Conservation (phyloP, 2,113 vertebrate species). For the Conger conger region DNA sequence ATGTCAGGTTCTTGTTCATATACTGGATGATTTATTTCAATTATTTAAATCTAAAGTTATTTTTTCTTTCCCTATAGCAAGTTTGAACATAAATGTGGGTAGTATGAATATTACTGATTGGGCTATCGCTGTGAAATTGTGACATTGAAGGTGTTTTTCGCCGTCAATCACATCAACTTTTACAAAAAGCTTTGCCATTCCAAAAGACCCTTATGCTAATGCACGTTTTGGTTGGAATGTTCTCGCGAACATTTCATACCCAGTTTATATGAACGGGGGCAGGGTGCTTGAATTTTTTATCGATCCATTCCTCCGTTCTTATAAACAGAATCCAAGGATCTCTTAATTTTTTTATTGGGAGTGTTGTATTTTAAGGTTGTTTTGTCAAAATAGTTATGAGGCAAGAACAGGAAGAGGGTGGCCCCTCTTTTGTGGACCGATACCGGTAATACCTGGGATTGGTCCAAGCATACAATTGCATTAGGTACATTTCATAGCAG, state of each 20-base stretch:
- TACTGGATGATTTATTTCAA: background rate
- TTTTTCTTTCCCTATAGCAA: background rate
- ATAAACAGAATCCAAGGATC: background rate
- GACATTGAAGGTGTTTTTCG: background rate
- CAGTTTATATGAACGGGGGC: background rate
- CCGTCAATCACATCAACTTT: background rate
- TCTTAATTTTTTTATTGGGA: background rate
- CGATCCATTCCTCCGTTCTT: background rate
- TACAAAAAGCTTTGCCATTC: background rate
- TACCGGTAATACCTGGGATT: background rate
- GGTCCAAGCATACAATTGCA: background rate
- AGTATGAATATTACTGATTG: background rate
- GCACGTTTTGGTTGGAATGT: background rate
- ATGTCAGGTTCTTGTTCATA: background rate
- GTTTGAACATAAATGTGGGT: background rate
- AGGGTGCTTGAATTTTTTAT: background rate
- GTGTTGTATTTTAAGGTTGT: background rate
- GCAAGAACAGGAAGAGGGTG: background rate
- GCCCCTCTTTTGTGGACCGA: background rate
- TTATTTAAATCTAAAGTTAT: background rate
- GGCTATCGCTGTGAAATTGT: background rate
- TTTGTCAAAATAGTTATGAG: background rate
- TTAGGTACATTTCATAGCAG: background rate
- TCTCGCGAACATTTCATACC: background rate
- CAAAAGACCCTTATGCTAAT: background rate